A percentile compares a stretch with the other conserved stretches of the same genome.
phyloP scores from a whole-genome alignment of 2,888 invertebrate species.

The Xanthostigma xanthostigma region DNA sequence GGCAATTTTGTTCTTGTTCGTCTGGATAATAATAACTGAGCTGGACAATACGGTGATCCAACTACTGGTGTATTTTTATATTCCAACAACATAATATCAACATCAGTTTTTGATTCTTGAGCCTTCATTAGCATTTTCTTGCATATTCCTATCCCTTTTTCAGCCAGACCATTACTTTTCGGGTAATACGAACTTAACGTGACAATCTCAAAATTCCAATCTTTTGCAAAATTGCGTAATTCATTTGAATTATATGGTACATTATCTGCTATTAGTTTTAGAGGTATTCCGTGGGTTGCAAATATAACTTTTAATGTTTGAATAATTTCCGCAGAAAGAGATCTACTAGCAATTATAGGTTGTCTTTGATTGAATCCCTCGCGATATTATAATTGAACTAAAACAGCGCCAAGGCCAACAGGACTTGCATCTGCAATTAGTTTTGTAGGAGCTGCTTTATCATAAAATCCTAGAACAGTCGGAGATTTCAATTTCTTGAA shows the following conservation, averaged over 20 bases:
- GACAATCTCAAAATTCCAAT: too few species aligned
- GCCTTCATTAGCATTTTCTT: neutral
- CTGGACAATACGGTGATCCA: neutral
- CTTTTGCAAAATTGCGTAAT: too few species aligned
- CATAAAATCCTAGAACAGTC: conserved; percentile 17
- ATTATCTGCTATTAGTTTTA: too few species aligned
- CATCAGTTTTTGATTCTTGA: neutral
- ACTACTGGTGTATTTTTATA: neutral
- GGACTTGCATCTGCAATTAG: conserved; percentile 23
- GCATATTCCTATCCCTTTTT: neutral
- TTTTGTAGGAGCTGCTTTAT: conserved; percentile 17
- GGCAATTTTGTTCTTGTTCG: too few species aligned
- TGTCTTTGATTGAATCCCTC: conserved; percentile 12
- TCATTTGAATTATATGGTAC: too few species aligned
- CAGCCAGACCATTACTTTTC: too few species aligned
- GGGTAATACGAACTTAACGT: too few species aligned
- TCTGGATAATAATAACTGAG: neutral
- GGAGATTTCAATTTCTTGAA: neutral
- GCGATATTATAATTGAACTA: conserved; percentile 18
- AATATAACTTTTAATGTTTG: too few species aligned
- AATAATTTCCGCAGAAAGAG: too few species aligned
- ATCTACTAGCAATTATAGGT: conserved; percentile 24
- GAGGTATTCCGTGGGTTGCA: too few species aligned
- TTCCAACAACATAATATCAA: neutral
- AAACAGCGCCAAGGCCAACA: conserved; percentile 19